These are phyloP conservation scores for Lutraria rhynchaena DNA, from an alignment of 1,140 invertebrate genomes.

Conservation along the genomic window DNA sequence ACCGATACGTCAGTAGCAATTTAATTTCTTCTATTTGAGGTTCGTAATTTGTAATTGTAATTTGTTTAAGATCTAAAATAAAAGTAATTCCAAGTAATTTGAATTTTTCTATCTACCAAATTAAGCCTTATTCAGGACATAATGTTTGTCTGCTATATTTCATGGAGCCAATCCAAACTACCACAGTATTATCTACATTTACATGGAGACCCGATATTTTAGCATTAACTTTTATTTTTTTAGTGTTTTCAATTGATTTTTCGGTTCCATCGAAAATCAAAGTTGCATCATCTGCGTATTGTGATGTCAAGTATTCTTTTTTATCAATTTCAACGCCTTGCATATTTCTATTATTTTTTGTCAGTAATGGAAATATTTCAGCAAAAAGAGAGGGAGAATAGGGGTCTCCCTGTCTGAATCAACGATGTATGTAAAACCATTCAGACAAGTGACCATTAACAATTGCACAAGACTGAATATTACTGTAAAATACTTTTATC, in stretches of 20 bases:
- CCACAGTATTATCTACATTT: too few species aligned
- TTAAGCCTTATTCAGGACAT: constrained; percentile 4
- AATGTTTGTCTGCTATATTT: neutral
- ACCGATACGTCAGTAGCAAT: neutral
- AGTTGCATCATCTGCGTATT: too few species aligned
- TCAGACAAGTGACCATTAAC: neutral
- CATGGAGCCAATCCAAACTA: too few species aligned
- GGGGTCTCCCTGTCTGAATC: constrained; percentile 1
- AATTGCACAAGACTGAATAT: constrained; percentile 1
- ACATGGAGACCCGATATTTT: too few species aligned
- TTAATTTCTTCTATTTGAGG: constrained; percentile 12
- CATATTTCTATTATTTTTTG: constrained; percentile 35
- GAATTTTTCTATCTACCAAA: neutral
- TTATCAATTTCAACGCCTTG: constrained; percentile 29
- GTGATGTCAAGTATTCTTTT: constrained; percentile 24
- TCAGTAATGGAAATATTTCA: constrained; percentile 15
- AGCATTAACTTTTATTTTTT: too few species aligned
- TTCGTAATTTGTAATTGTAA: neutral
- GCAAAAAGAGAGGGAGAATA: constrained; percentile 14
- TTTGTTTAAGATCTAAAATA: neutral
- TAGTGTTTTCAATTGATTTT: too few species aligned
- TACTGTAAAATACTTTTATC: neutral
- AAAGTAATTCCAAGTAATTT: constrained; percentile 2
- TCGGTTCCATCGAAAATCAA: too few species aligned
- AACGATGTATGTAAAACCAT: neutral